Conservation (phyloP, 2,797 vertebrate species). For the Cichlasoma orientale region DNA sequence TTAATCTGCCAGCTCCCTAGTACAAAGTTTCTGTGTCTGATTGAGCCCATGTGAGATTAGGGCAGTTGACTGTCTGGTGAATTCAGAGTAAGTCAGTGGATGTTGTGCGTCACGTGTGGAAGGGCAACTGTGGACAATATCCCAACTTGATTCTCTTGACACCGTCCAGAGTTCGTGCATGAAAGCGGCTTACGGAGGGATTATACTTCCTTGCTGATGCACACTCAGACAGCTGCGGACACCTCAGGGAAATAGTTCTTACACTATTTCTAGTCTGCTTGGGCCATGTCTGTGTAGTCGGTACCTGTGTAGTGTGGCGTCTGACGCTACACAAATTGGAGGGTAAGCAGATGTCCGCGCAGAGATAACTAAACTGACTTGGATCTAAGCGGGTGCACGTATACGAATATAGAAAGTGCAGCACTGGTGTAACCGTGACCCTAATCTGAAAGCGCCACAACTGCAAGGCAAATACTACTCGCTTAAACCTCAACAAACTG, state of each 20-base stretch:
- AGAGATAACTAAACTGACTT: background rate
- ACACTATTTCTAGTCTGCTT: background rate
- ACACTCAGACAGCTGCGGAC: background rate
- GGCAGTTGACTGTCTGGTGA: background rate
- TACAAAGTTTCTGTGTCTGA: background rate
- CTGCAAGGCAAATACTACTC: background rate
- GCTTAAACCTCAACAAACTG: background rate
- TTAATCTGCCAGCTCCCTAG: background rate
- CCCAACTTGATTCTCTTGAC: background rate
- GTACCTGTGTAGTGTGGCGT: background rate
- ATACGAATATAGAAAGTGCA: background rate
- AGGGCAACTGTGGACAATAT: conserved; percentile 5
- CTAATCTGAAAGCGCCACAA: background rate
- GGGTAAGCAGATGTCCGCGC: background rate
- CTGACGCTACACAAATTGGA: too few relatives aligned
- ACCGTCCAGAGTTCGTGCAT: conserved; percentile 4
- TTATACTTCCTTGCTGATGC: conserved; percentile 3
- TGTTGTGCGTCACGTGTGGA: background rate
- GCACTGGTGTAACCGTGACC: background rate
- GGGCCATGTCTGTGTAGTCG: background rate
- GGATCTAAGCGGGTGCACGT: background rate
- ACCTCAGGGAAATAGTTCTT: background rate
- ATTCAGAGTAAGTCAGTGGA: background rate
- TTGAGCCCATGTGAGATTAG: background rate
- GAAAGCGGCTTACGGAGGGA: background rate